Conservation (phyloP, 2,113 vertebrate genomes). For the Montifringilla adamsi region DNA sequence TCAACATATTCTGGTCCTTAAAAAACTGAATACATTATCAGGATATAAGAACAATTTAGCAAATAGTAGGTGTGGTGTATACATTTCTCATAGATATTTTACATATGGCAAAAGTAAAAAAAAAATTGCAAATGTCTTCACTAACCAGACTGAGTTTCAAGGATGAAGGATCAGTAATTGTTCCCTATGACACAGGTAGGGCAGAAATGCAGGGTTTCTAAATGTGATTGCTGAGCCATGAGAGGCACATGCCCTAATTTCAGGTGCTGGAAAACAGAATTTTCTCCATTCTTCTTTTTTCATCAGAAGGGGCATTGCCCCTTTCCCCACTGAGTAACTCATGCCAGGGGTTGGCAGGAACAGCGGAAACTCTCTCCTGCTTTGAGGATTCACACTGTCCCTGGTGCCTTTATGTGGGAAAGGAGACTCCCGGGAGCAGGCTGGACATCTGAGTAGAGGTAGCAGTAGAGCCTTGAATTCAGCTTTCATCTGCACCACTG, state of each 20-base stretch:
- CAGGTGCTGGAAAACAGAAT: neutral
- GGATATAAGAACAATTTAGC: neutral
- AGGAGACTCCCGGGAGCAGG: neutral
- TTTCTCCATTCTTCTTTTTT: neutral
- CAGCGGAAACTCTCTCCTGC: neutral
- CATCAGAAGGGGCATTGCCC: neutral
- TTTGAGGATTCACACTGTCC: neutral
- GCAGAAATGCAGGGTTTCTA: neutral
- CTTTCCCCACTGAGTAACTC: neutral
- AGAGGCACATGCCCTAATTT: neutral
- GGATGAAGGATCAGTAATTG: neutral
- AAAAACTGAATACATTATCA: neutral
- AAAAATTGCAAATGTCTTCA: neutral
- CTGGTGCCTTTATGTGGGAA: neutral
- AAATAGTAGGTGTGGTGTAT: neutral
- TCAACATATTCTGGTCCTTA: neutral
- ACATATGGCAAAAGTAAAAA: neutral
- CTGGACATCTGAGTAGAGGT: rapidly evolving
- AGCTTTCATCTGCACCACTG: neutral
- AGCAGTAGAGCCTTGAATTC: neutral
- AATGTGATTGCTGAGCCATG: neutral
- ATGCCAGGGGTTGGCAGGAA: neutral
- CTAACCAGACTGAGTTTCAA: neutral
- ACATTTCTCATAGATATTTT: neutral
- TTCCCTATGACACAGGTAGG: neutral